Conservation (phyloP, 2,797 vertebrate genomes). For the Eleutherodactylus coqui region DNA sequence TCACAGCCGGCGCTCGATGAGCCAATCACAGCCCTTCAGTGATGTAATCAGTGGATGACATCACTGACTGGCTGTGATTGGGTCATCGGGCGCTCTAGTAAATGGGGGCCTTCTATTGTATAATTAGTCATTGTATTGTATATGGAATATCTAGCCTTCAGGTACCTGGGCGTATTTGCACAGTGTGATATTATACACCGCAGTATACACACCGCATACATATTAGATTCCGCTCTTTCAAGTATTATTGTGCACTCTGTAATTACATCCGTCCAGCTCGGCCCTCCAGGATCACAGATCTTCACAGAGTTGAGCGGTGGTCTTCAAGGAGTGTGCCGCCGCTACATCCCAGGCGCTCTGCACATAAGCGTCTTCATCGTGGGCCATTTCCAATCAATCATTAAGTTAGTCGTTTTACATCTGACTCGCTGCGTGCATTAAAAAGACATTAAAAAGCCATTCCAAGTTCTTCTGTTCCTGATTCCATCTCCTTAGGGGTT, state of each 20-base stretch:
- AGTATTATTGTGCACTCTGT: not conserved
- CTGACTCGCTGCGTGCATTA: constrained; percentile 46
- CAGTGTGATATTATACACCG: not conserved
- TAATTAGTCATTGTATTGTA: too few relatives aligned
- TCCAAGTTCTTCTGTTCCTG: constrained; percentile 30
- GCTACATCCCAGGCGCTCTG: not conserved
- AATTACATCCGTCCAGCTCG: not conserved
- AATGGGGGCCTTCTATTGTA: too few relatives aligned
- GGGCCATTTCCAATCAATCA: constrained; percentile 40
- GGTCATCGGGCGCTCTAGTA: too few relatives aligned
- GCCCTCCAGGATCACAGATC: not conserved
- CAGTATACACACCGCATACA: not conserved
- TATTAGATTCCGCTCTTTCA: not conserved
- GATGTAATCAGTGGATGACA: too few relatives aligned
- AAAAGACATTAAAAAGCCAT: constrained; percentile 42
- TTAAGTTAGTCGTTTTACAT: constrained; percentile 19
- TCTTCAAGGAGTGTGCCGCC: not conserved
- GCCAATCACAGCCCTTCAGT: too few relatives aligned
- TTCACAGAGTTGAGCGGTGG: not conserved
- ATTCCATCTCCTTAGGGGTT: constrained; percentile 15
- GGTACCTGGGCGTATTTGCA: not conserved
- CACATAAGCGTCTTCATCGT: not conserved
- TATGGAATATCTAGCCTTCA: not conserved
- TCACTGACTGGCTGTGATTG: too few relatives aligned
- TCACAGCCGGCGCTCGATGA: too few relatives aligned